Conservation (phyloP, 2,113 vertebrate species). For the Gnathochromis pfefferi region DNA sequence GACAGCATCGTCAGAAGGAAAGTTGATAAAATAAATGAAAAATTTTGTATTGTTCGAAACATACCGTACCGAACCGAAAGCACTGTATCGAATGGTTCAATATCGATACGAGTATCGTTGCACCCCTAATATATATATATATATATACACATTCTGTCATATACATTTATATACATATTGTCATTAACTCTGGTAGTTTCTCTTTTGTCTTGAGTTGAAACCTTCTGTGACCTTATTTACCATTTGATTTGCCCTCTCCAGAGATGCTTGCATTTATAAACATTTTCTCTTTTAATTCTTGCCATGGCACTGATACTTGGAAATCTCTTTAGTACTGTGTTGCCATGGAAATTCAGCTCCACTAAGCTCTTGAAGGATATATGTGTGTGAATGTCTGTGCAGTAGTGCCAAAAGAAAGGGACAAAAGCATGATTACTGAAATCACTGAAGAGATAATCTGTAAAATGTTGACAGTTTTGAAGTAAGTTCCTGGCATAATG, state of each 20-base stretch:
- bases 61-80: too few relatives aligned
- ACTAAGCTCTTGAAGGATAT: slow-evolving; percentile 1
- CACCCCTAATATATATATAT: too few relatives aligned
- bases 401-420: slow-evolving; percentile 2
- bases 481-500: background rate
- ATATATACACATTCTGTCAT: background rate
- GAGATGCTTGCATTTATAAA: slow-evolving; percentile 14
- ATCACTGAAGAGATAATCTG: slow-evolving; percentile 26
- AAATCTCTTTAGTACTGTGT: slow-evolving; percentile 44
- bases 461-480: background rate
- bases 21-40: too few relatives aligned
- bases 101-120: too few relatives aligned
- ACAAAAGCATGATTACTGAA: slow-evolving; percentile 21
- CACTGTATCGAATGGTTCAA: too few relatives aligned
- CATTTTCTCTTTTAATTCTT: slow-evolving; percentile 10
- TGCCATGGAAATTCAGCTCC: slow-evolving; percentile 55
- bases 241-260: background rate
- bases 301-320: slow-evolving; percentile 16
- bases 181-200: background rate
- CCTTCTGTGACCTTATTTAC: background rate
- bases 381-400: background rate
- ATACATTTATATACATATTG: background rate
- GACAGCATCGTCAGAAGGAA: too few relatives aligned
- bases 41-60: too few relatives aligned
- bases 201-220: background rate